These are phyloP conservation scores for Eurytoma adleriae DNA, from an alignment of 2,888 invertebrate genomes.

Conservation along the genomic window DNA sequence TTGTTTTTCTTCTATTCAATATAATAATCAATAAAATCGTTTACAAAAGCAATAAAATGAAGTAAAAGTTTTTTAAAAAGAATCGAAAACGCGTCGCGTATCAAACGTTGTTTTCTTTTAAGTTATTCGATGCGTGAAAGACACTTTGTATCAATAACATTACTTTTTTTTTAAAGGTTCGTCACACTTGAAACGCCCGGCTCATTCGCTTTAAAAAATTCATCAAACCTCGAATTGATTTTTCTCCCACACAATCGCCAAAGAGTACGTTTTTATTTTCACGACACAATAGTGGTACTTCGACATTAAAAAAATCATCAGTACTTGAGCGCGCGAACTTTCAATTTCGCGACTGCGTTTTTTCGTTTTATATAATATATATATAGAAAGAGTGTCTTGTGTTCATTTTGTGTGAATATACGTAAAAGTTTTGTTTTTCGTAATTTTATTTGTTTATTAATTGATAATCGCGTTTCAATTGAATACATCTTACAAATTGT, in stretches of 20 bases:
- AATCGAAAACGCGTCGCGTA: conserved; percentile 64
- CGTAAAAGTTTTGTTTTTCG: conserved; percentile 30
- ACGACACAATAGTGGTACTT: conserved; percentile 35
- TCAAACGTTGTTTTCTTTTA: conserved; percentile 63
- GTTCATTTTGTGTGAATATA: conserved; percentile 43
- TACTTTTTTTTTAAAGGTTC: conserved; percentile 26
- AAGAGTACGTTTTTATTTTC: conserved; percentile 20
- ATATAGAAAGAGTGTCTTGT: conserved; percentile 16
- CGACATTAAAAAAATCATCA: conserved; percentile 48
- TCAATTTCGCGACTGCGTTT: conserved; percentile 23
- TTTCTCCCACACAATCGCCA: conserved; percentile 26
- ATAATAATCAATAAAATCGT: conserved; percentile 15
- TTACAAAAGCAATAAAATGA: too few relatives aligned
- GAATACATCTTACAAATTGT: conserved; percentile 57
- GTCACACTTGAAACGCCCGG: conserved; percentile 54
- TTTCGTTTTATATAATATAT: conserved; percentile 16
- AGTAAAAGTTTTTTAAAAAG: neutral
- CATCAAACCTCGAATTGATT: conserved; percentile 15
- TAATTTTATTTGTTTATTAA: conserved; percentile 50
- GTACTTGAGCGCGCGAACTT: conserved; percentile 30
- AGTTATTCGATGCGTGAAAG: conserved; percentile 69
- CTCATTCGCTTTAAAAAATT: conserved; percentile 20
- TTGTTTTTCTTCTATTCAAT: neutral
- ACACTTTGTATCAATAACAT: conserved; percentile 65
- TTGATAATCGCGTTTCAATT: conserved; percentile 55